Conservation (phyloP, 2,888 invertebrate species). For the Apeira syringaria region DNA sequence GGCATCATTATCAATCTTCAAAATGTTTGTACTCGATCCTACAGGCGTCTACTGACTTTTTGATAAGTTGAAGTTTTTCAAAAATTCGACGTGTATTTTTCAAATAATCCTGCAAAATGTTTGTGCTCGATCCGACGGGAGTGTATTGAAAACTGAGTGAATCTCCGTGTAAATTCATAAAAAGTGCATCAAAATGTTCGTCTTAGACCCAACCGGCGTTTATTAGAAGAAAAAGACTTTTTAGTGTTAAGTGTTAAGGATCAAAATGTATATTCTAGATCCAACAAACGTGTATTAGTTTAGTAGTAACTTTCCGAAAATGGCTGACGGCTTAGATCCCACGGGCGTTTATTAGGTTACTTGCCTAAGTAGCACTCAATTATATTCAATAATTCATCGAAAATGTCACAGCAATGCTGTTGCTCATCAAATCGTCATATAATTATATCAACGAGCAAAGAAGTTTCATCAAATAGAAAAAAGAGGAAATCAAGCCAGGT, state of each 20-base stretch:
- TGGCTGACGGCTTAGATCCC: slow-evolving; percentile 63
- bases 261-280: slow-evolving; percentile 49
- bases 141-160: slow-evolving; percentile 61
- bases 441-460: slow-evolving; percentile 66
- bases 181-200: slow-evolving; percentile 57
- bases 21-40: slow-evolving; percentile 69
- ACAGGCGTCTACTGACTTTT: slow-evolving; percentile 64
- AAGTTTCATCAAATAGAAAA: slow-evolving; percentile 70
- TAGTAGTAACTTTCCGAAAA: slow-evolving; percentile 36
- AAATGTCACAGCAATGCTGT: slow-evolving; percentile 46
- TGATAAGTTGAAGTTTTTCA: too few species aligned
- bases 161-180: slow-evolving; percentile 30
- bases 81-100: slow-evolving; percentile 23
- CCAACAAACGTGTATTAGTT: slow-evolving; percentile 62
- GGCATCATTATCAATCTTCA: slow-evolving; percentile 36
- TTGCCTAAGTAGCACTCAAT: slow-evolving; percentile 16
- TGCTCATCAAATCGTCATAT: slow-evolving; percentile 64
- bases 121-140: slow-evolving; percentile 72
- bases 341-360: slow-evolving; percentile 59
- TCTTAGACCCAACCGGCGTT: slow-evolving; percentile 56
- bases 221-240: slow-evolving; percentile 43
- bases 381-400: slow-evolving; percentile 24
- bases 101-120: slow-evolving; percentile 57
- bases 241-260: slow-evolving; percentile 44
- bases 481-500: slow-evolving; percentile 56